These are phyloP conservation scores for Anodontia alba DNA, from an alignment of 2,888 invertebrate species.

Conservation along the genomic window DNA sequence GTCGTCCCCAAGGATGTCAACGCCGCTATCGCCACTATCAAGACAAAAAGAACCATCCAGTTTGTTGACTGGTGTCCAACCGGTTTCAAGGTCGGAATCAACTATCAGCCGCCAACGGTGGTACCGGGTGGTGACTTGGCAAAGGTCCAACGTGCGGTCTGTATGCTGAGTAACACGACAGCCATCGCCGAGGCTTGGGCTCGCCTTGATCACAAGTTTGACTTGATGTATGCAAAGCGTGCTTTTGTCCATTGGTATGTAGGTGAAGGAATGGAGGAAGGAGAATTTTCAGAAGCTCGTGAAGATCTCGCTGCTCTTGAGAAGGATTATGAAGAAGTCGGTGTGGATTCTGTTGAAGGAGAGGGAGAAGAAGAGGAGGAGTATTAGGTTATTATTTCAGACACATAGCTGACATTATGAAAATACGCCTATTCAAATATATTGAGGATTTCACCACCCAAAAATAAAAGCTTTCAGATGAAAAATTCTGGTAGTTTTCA, in stretches of 20 bases:
- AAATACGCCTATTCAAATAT: too few species aligned
- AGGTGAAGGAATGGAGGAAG: slow-evolving; percentile 76
- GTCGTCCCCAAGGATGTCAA: slow-evolving; percentile 85
- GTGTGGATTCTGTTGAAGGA: too few species aligned
- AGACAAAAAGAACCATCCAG: slow-evolving; percentile 32
- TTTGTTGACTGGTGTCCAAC: slow-evolving; percentile 55
- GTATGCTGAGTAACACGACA: slow-evolving; percentile 96
- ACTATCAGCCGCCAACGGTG: slow-evolving; percentile 55
- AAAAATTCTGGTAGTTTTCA: too few species aligned
- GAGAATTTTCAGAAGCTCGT: slow-evolving; percentile 76
- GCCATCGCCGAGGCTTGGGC: slow-evolving; percentile 96
- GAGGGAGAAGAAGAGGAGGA: too few species aligned
- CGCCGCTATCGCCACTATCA: slow-evolving; percentile 84
- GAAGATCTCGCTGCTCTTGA: too few species aligned
- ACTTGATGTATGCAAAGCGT: slow-evolving; percentile 92
- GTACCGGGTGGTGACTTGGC: slow-evolving; percentile 90
- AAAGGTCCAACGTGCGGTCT: slow-evolving; percentile 39
- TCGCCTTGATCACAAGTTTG: slow-evolving; percentile 91
- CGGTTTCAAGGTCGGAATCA: slow-evolving; percentile 55
- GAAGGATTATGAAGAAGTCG: too few species aligned
- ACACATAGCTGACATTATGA: too few species aligned
- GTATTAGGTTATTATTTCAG: too few species aligned
- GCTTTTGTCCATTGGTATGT: slow-evolving; percentile 95
- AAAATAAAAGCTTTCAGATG: too few species aligned
- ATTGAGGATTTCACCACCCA: too few species aligned